phyloP scores from a whole-genome alignment of 2,113 vertebrate genomes.

The Charina bottae region DNA sequence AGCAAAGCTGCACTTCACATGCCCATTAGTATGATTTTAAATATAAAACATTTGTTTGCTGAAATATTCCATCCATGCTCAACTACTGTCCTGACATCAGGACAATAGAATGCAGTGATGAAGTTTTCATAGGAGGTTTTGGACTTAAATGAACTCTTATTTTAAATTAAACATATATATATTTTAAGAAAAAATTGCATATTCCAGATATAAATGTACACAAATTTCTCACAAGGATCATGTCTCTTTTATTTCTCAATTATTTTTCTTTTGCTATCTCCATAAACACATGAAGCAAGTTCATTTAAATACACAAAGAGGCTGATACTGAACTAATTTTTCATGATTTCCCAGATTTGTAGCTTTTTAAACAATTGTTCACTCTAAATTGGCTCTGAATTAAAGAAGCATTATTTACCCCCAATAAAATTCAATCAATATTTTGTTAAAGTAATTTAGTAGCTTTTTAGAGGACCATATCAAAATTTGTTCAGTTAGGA shows the following conservation, averaged over 20 bases:
- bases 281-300: background rate
- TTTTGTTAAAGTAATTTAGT: conserved; percentile 27
- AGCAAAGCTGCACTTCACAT: background rate
- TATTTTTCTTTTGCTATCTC: background rate
- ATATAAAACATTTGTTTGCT: conserved; percentile 1
- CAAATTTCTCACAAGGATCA: conserved; percentile 15
- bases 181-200: background rate
- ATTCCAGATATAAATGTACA: background rate
- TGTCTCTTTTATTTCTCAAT: conserved; percentile 13
- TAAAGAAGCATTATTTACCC: conserved; percentile 4
- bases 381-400: conserved; percentile 33
- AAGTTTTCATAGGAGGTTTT: conserved; percentile 44
- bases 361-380: conserved; percentile 41
- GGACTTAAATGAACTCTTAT: conserved; percentile 25
- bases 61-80: background rate
- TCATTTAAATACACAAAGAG: conserved; percentile 38
- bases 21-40: background rate
- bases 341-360: conserved; percentile 42
- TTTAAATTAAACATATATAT: conserved; percentile 11
- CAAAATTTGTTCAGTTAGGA: conserved; percentile 65
- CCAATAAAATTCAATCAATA: conserved; percentile 51
- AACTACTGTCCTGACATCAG: background rate
- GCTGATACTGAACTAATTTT: conserved; percentile 49
- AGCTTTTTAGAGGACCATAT: conserved; percentile 65
- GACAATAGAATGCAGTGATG: background rate